A percentile compares a stretch with the other conserved stretches of the same genome.
Evolutionary conservation across 92 coral and sea anemone species (phyloP).

Genomic region (Zoanthus gigantus): DNA sequence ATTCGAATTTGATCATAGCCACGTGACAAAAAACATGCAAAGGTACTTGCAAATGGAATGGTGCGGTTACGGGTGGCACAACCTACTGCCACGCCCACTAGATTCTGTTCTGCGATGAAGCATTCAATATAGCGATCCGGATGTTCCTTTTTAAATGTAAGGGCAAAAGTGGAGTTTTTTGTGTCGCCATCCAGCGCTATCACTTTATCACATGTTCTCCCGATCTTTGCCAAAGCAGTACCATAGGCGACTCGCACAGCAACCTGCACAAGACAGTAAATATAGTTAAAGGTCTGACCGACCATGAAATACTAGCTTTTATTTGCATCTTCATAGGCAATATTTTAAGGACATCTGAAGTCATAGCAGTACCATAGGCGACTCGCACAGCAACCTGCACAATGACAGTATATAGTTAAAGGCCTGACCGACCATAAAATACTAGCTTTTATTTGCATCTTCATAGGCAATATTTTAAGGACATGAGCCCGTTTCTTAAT

Average conservation of each 20-base stretch:
- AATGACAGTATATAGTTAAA: neutral
- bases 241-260: conserved; percentile 95
- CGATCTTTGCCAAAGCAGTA: conserved; percentile 81
- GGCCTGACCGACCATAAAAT: too few species aligned
- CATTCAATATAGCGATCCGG: conserved; percentile 93
- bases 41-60: conserved; percentile 95
- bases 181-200: conserved; percentile 95
- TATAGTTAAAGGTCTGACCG: too few species aligned
- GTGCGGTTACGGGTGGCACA: conserved; percentile 92
- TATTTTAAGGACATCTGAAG: neutral
- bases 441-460: too few species aligned
- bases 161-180: conserved; percentile 92
- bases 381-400: conserved; percentile 86
- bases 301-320: too few species aligned
- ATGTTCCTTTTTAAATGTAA: conserved; percentile 76
- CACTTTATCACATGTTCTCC: conserved; percentile 79
- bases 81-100: conserved; percentile 98
- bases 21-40: conserved; percentile 91
- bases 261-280: conserved; percentile 58
- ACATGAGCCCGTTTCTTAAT: too few species aligned
- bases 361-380: conserved; percentile 87
- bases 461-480: too few species aligned
- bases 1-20: conserved; percentile 94
- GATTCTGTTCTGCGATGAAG: conserved; percentile 97
- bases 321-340: too few species aligned